Conservation (phyloP, 2,113 vertebrate genomes). For the Drymodes brunneopygia region DNA sequence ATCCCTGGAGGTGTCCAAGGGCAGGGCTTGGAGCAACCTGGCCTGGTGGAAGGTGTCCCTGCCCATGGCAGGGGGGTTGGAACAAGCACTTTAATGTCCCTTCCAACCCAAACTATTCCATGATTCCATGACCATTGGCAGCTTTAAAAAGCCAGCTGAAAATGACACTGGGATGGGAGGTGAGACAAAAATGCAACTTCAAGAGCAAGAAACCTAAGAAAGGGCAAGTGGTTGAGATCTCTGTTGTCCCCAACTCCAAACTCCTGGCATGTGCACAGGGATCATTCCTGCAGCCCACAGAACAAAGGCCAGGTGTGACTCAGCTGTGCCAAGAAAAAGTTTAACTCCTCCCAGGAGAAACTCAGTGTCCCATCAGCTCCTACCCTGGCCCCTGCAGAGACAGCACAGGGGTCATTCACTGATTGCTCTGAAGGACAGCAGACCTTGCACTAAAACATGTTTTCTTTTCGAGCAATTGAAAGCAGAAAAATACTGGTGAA, state of each 20-base stretch:
- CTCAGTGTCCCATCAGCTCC: not conserved
- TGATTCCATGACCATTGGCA: not conserved
- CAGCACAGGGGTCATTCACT: not conserved
- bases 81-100: not conserved
- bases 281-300: not conserved
- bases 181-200: not conserved
- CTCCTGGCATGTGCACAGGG: not conserved
- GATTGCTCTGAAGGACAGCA: not conserved
- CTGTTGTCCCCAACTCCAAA: not conserved
- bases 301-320: not conserved
- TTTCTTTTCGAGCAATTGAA: not conserved
- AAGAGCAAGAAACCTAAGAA: not conserved
- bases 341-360: not conserved
- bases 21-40: not conserved
- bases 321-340: not conserved
- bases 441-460: accelerated
- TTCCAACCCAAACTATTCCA: not conserved
- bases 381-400: not conserved
- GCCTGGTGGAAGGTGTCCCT: not conserved
- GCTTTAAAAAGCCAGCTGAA: not conserved
- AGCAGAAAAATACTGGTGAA: not conserved
- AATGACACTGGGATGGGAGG: not conserved
- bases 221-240: not conserved
- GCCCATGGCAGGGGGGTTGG: not conserved
- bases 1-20: not conserved